A percentile compares a stretch with the other conserved stretches of the same genome.
Conservation (phyloP, 2,113 vertebrate genomes). For the Piaya cayana region DNA sequence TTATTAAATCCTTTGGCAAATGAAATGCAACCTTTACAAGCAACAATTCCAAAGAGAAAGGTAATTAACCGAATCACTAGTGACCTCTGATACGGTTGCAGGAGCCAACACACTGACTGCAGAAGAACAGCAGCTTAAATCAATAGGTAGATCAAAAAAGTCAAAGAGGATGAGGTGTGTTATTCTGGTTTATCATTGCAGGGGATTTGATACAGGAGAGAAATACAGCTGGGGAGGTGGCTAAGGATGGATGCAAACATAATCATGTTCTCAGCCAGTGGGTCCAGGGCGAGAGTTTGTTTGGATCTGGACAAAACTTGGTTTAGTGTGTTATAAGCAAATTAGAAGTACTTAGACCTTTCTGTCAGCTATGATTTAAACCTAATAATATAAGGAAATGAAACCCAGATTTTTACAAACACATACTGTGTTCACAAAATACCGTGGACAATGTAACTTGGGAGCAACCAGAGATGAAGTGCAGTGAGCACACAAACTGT, state of each 20-base stretch:
- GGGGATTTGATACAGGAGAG: neutral
- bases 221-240: neutral
- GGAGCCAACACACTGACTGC: accelerated
- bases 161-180: neutral
- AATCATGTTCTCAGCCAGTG: neutral
- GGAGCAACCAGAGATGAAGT: neutral
- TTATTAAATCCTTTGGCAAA: neutral
- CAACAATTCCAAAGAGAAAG: neutral
- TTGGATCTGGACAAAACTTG: neutral
- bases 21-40: neutral
- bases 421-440: neutral
- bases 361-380: constrained; percentile 27
- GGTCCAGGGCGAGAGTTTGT: neutral
- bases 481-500: accelerated
- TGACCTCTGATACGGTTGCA: neutral
- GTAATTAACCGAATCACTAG: neutral
- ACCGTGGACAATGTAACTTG: neutral
- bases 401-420: neutral
- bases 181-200: neutral
- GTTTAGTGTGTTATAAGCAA: neutral
- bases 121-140: neutral
- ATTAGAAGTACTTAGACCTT: constrained; percentile 8
- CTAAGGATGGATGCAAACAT: neutral
- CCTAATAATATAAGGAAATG: neutral
- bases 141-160: neutral